These are phyloP conservation scores for Spinus olivaceus DNA, from an alignment of 2,797 vertebrate genomes.

Conservation along the genomic window DNA sequence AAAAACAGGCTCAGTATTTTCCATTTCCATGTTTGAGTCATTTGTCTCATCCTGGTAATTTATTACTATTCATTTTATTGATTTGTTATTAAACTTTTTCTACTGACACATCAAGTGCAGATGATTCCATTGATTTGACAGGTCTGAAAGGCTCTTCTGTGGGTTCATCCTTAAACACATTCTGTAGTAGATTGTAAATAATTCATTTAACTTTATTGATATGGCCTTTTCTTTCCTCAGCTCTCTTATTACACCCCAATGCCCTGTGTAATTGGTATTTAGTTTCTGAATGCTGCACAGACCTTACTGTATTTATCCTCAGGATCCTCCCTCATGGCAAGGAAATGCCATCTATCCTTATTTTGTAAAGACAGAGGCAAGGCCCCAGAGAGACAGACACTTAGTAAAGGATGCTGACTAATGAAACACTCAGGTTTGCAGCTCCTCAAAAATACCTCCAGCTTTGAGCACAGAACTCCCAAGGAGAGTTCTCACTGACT, in stretches of 20 bases:
- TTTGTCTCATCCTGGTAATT: not conserved
- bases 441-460: not conserved
- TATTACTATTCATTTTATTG: slow-evolving; percentile 5
- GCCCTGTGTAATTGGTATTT: slow-evolving; percentile 1
- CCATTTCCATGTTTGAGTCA: not conserved
- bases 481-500: not conserved
- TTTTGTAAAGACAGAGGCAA: not conserved
- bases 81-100: slow-evolving; percentile 30
- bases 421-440: not conserved
- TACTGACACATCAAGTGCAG: slow-evolving; percentile 9
- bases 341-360: not conserved
- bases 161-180: not conserved
- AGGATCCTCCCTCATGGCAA: rapidly evolving
- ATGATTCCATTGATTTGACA: slow-evolving; percentile 15
- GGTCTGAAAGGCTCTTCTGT: slow-evolving; percentile 24
- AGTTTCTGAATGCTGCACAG: not conserved
- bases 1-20: not conserved
- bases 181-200: slow-evolving; percentile 35
- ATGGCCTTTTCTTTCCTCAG: slow-evolving; percentile 21
- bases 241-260: slow-evolving; percentile 9
- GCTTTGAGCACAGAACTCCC: not conserved
- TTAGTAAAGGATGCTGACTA: not conserved
- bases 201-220: slow-evolving; percentile 35
- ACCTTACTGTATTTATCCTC: not conserved
- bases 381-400: not conserved